phyloP scores from a whole-genome alignment of 2,888 invertebrate species.

The Sminthurides aquaticus region DNA sequence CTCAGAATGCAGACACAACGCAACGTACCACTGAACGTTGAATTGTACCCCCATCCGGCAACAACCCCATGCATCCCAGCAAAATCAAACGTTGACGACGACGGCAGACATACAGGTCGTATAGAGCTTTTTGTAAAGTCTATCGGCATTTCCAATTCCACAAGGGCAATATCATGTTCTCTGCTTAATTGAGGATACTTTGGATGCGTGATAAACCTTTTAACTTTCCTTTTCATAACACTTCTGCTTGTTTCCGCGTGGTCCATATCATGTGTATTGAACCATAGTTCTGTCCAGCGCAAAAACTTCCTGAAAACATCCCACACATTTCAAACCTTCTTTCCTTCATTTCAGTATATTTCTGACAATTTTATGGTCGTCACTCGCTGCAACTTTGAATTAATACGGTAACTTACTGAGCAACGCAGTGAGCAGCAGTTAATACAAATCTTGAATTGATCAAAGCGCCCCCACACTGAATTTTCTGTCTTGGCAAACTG shows the following conservation, averaged over 20 bases:
- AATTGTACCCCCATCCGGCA: slow-evolving; percentile 20
- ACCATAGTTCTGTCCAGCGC: slow-evolving; percentile 19
- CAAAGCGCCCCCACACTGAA: slow-evolving; percentile 21
- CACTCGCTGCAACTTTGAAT: too few relatives aligned
- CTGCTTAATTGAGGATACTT: slow-evolving; percentile 13
- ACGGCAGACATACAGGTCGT: slow-evolving; percentile 18
- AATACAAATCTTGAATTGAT: slow-evolving; percentile 21
- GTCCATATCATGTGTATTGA: slow-evolving; percentile 21
- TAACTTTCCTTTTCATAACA: slow-evolving; percentile 17
- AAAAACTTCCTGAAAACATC: slow-evolving; percentile 7
- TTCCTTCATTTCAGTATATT: neutral
- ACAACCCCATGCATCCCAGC: slow-evolving; percentile 11
- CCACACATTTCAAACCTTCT: neutral
- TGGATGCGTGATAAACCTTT: slow-evolving; percentile 19
- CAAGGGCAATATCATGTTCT: slow-evolving; percentile 20
- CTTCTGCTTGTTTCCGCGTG: slow-evolving; percentile 11
- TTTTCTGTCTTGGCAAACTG: slow-evolving; percentile 15
- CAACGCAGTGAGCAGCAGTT: slow-evolving; percentile 22
- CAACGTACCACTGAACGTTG: slow-evolving; percentile 10
- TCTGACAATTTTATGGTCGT: too few relatives aligned
- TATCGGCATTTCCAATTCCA: slow-evolving; percentile 17
- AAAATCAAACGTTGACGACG: slow-evolving; percentile 9
- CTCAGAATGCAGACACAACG: too few relatives aligned
- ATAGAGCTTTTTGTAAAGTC: slow-evolving; percentile 17
- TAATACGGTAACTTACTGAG: slow-evolving; percentile 13